phyloP scores from a whole-genome alignment of 2,888 invertebrate species.

The Carcina quercana region DNA sequence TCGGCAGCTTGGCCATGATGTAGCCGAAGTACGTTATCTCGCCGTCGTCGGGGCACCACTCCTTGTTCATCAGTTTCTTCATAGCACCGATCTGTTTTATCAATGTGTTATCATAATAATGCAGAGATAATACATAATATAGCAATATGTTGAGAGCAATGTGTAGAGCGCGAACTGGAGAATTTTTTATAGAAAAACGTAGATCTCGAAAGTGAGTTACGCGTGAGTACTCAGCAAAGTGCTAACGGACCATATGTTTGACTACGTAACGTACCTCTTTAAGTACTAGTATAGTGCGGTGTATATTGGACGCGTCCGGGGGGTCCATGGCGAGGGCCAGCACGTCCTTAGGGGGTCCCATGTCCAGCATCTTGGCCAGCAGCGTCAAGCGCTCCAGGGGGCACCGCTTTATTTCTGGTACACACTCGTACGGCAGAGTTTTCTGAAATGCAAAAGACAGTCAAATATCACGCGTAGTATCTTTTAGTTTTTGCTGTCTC shows the following conservation, averaged over 20 bases:
- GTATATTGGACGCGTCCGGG: constrained; percentile 87
- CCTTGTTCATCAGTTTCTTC: constrained; percentile 71
- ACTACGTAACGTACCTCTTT: constrained; percentile 83
- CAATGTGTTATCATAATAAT: not conserved
- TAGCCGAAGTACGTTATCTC: constrained; percentile 90
- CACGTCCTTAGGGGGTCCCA: constrained; percentile 86
- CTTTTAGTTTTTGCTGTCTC: too few relatives aligned
- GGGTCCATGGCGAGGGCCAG: constrained; percentile 90
- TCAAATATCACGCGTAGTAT: too few relatives aligned
- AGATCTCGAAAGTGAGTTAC: too few relatives aligned
- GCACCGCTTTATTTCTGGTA: constrained; percentile 86
- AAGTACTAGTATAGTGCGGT: constrained; percentile 85
- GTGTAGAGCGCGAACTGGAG: too few relatives aligned
- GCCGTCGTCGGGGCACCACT: constrained; percentile 80
- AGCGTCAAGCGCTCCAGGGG: constrained; percentile 88
- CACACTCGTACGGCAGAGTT: constrained; percentile 50
- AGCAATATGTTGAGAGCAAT: too few relatives aligned
- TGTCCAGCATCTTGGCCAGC: constrained; percentile 85
- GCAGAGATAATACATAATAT: too few relatives aligned
- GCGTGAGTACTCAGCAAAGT: too few relatives aligned
- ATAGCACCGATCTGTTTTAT: constrained; percentile 85
- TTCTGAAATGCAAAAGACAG: too few relatives aligned
- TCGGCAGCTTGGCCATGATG: constrained; percentile 86
- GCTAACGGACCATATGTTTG: too few relatives aligned
- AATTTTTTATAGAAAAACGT: too few relatives aligned